Evolutionary conservation across 1,140 invertebrate genomes (phyloP), one percentile per base, ranked within the genome.

Genomic region (Nasonia vitripennis): DNA sequence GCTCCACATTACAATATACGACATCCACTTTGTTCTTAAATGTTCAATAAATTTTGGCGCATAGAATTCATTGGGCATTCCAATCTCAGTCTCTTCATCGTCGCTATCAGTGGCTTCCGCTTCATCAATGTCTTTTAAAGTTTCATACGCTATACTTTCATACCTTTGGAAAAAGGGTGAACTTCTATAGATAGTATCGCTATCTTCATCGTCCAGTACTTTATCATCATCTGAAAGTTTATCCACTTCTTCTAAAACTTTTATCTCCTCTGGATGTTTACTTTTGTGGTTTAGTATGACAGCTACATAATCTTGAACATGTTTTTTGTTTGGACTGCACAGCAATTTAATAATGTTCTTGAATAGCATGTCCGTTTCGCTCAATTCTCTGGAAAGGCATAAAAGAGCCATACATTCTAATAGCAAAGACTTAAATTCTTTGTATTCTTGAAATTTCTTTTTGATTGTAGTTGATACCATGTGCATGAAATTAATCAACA

Each of bases 321-420:
- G 1, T 23, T 71, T 20, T 11, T 45, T 3, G 5, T 41, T 71
- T 14, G 2, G 2, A 81, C 2, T 20, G 23, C 9, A 6, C 0
- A 71, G 14, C 27, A 70, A 23, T 10, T 23, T 70, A 17, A n/a
- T 41, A 9, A 48, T 48, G 37, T 79, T 37, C 31, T 79, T 79
- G 17, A 71, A 71, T 14, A 81, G 17, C 23, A 34, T 23, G 12
- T 81, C 62, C 9, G 62, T 23, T 6, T 67, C 51, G 0, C 62
- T 14, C 20, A 75, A 12, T 12, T 62, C 48, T 77, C 73, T 83
- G 1, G 68, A 37, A 27, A 83, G 23, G 7, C 41, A 27, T 2
- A 86, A 11, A 0, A 80, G 31, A 1, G 45, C 67, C 48, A 83
- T 51, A 14, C 86, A 86, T 74, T 86, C 81, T 34, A 86, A 12